phyloP scores from a whole-genome alignment of 2,113 vertebrate genomes.

The Morone saxatilis region DNA sequence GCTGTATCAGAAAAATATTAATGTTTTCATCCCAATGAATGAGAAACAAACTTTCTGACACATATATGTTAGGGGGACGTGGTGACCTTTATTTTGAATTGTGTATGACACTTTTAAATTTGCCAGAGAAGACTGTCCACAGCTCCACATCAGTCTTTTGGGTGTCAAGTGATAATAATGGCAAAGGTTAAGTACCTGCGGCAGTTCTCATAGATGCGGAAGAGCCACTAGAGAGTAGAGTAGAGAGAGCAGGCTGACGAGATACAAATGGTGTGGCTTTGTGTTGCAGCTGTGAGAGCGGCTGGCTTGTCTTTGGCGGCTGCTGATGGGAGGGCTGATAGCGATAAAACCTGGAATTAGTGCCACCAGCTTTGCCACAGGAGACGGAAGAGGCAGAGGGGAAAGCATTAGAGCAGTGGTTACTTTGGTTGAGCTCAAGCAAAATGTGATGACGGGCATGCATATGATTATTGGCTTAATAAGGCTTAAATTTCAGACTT shows the following conservation, averaged over 20 bases:
- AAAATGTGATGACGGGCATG: background rate
- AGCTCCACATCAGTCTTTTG: background rate
- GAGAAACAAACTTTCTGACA: no score
- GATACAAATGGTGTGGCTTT: constrained; percentile 41
- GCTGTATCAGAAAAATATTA: no score
- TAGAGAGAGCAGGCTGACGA: constrained; percentile 37
- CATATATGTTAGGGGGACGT: background rate
- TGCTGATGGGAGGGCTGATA: constrained; percentile 62
- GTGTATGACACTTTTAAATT: background rate
- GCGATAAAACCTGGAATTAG: constrained; percentile 35
- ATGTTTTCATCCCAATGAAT: no score
- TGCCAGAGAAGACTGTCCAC: background rate
- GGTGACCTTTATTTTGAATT: background rate
- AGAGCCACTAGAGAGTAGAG: constrained; percentile 11
- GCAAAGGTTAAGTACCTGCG: constrained; percentile 23
- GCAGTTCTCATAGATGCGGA: constrained; percentile 15
- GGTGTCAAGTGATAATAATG: background rate
- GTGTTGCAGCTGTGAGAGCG: constrained; percentile 56
- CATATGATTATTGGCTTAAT: background rate
- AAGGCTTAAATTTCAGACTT: background rate
- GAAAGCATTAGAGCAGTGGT: constrained; percentile 45
- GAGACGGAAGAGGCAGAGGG: constrained; percentile 22
- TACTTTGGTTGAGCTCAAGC: constrained; percentile 18
- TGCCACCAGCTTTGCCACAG: constrained; percentile 72
- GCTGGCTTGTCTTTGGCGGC: constrained; percentile 40